A percentile compares a stretch with the other conserved stretches of the same genome.
These are phyloP conservation scores for Micrasema longulum DNA, from an alignment of 1,140 invertebrate genomes.

Conservation along the genomic window DNA sequence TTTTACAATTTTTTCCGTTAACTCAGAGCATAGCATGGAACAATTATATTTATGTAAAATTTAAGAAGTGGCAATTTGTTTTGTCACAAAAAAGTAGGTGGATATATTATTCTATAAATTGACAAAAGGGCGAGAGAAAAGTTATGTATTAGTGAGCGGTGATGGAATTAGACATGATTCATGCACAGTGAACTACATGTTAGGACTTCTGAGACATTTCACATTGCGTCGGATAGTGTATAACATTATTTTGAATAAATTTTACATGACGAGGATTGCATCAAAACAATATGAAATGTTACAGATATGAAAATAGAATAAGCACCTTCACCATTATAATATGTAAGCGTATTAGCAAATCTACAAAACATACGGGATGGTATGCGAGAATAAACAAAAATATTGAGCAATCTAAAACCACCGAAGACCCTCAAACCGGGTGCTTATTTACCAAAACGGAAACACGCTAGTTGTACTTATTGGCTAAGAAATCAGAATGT, in stretches of 20 bases:
- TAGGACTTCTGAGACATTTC: conserved; percentile 5
- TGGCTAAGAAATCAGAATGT: no score
- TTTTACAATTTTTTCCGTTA: conserved; percentile 16
- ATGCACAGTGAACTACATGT: neutral
- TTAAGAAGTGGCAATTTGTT: conserved; percentile 40
- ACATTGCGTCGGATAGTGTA: no score
- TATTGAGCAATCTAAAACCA: no score
- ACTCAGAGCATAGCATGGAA: conserved; percentile 34
- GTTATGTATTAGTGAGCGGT: neutral
- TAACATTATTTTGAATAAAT: no score
- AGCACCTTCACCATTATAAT: conserved; percentile 18
- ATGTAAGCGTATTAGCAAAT: conserved; percentile 5
- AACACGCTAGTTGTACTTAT: no score
- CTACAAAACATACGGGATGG: conserved; percentile 16
- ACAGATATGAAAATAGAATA: neutral
- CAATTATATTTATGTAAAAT: conserved; percentile 14
- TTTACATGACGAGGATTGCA: no score
- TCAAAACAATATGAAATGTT: conserved; percentile 24
- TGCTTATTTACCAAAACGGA: no score
- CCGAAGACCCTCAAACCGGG: no score
- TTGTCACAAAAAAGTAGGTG: conserved; percentile 44
- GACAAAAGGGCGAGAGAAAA: conserved; percentile 1
- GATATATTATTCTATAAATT: neutral
- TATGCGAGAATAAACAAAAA: conserved; percentile 2
- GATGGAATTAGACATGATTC: neutral